Percentiles rank a stretch among this genome's conserved stretches.
Evolutionary conservation across 2,797 vertebrate species (phyloP).

Genomic region (Dermochelys coriacea): DNA sequence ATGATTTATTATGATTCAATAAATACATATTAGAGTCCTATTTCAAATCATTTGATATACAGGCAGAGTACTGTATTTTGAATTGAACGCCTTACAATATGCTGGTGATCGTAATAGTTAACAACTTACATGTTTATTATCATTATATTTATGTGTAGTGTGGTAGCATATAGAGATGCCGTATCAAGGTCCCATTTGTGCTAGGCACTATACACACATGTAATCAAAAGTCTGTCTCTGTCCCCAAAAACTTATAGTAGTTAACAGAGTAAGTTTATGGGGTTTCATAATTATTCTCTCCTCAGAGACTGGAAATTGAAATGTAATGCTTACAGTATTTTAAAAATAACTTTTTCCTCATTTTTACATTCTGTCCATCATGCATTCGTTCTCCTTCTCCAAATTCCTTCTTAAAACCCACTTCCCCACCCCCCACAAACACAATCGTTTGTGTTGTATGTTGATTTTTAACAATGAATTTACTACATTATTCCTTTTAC

Average conservation of each 20-base stretch:
- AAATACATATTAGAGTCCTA: background rate
- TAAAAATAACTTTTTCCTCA: background rate
- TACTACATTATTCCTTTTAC: background rate
- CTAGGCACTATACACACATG: background rate
- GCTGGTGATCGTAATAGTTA: background rate
- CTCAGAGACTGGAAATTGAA: background rate
- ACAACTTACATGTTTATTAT: background rate
- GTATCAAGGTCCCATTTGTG: background rate
- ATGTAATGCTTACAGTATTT: background rate
- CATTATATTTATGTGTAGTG: background rate
- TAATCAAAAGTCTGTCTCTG: accelerated
- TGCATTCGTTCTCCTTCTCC: background rate
- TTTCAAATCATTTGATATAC: background rate
- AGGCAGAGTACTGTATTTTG: background rate
- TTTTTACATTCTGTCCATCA: background rate
- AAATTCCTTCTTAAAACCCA: background rate
- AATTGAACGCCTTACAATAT: background rate
- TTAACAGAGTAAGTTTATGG: background rate
- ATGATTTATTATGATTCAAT: background rate
- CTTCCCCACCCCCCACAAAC: background rate
- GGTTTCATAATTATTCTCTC: background rate
- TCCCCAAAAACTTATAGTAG: background rate
- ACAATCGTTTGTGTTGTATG: background rate
- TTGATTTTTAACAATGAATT: background rate
- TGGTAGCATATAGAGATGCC: background rate